phyloP scores from a whole-genome alignment of 2,888 invertebrate species.

The Amphimallon solstitiale region DNA sequence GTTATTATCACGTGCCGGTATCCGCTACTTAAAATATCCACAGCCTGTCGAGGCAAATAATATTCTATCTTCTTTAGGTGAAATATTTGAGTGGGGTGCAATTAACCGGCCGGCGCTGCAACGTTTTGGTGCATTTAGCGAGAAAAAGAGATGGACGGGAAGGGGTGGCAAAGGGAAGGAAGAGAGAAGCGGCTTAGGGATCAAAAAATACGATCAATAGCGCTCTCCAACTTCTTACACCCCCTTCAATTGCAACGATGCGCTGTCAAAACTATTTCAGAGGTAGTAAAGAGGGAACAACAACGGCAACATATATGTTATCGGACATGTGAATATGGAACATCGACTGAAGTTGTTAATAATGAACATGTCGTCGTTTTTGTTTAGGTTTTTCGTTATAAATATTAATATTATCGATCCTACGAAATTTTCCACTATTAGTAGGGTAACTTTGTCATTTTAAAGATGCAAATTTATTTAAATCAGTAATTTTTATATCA shows the following conservation, averaged over 20 bases:
- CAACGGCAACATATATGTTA: neutral
- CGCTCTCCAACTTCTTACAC: conserved; percentile 62
- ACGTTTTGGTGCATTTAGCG: conserved; percentile 52
- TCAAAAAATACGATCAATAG: conserved; percentile 66
- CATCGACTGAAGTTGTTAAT: no score
- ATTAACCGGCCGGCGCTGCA: conserved; percentile 48
- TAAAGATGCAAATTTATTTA: no score
- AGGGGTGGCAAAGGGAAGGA: conserved; percentile 45
- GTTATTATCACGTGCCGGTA: neutral
- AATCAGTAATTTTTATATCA: no score
- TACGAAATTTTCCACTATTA: no score
- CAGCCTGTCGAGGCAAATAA: neutral
- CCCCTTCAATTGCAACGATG: conserved; percentile 63
- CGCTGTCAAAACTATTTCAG: conserved; percentile 63
- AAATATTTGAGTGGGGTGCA: conserved; percentile 42
- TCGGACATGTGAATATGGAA: no score
- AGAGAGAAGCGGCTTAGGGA: conserved; percentile 59
- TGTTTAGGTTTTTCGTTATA: no score
- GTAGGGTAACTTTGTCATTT: no score
- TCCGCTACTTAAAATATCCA: neutral
- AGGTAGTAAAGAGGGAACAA: conserved; percentile 38
- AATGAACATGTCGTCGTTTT: no score
- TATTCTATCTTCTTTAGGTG: conserved; percentile 25
- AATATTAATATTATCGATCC: no score
- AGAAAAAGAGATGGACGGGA: conserved; percentile 36